Conservation (phyloP, 2,888 invertebrate species). For the Phalera bucephala region DNA sequence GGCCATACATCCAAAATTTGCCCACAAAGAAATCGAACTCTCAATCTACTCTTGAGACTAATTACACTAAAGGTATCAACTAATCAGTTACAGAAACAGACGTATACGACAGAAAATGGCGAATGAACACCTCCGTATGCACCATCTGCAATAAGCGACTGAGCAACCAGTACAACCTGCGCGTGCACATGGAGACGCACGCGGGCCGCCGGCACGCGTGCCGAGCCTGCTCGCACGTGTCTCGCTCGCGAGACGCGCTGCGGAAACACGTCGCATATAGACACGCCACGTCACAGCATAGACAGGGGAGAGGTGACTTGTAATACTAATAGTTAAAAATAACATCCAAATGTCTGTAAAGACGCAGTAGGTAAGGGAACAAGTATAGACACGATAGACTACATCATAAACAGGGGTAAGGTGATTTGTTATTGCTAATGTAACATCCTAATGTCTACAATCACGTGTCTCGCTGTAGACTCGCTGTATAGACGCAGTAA, state of each 20-base stretch:
- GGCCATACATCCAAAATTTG: too few relatives aligned
- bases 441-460: too few relatives aligned
- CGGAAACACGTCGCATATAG: constrained; percentile 95
- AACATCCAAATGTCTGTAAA: constrained; percentile 42
- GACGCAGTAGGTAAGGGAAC: too few relatives aligned
- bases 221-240: constrained; percentile 93
- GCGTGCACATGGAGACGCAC: constrained; percentile 96
- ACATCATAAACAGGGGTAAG: constrained; percentile 1
- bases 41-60: too few relatives aligned
- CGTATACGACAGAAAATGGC: constrained; percentile 63
- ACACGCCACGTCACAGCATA: constrained; percentile 80
- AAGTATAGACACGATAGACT: constrained; percentile 85
- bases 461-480: too few relatives aligned
- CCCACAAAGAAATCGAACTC: too few relatives aligned
- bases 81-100: constrained; percentile 47
- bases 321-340: constrained; percentile 13
- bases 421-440: constrained; percentile 18
- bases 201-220: constrained; percentile 94
- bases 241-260: constrained; percentile 92
- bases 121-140: constrained; percentile 84
- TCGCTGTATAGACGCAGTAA: too few relatives aligned
- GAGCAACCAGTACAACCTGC: constrained; percentile 94
- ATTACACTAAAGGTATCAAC: too few relatives aligned
- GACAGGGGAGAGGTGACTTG: constrained; percentile 22
- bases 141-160: constrained; percentile 93